A percentile compares a stretch with the other conserved stretches of the same genome.
Conservation (phyloP, 2,113 vertebrate species). For the Rhinichthys klamathensis region DNA sequence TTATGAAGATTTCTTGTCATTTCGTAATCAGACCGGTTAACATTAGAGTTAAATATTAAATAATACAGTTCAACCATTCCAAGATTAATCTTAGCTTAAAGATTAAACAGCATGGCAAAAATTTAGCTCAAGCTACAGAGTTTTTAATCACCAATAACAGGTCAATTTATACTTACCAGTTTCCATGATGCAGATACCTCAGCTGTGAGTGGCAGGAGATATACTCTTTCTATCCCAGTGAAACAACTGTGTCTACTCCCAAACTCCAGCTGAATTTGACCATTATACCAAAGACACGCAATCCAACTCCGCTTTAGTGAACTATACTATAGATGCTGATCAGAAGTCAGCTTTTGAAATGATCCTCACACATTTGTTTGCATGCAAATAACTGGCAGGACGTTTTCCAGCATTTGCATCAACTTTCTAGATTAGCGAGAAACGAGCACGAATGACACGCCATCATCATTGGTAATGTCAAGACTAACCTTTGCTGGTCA, state of each 20-base stretch:
- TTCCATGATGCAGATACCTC: slow-evolving; percentile 72
- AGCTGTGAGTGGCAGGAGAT: neutral
- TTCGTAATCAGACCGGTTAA: neutral
- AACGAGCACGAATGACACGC: slow-evolving; percentile 37
- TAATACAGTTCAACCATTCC: neutral
- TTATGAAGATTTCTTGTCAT: neutral
- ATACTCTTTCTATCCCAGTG: slow-evolving; percentile 51
- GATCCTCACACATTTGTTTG: slow-evolving; percentile 80
- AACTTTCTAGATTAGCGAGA: slow-evolving; percentile 72
- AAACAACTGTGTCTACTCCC: slow-evolving; percentile 60
- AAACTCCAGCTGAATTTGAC: slow-evolving; percentile 65
- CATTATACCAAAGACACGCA: slow-evolving; percentile 59
- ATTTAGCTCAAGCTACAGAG: neutral
- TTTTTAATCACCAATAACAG: neutral
- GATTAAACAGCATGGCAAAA: neutral
- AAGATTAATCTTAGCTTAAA: neutral
- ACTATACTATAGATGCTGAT: slow-evolving; percentile 65
- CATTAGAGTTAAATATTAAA: neutral
- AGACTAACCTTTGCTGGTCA: slow-evolving; percentile 24
- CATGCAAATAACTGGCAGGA: slow-evolving; percentile 80
- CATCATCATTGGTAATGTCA: slow-evolving; percentile 36
- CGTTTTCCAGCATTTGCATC: slow-evolving; percentile 80
- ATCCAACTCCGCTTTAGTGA: slow-evolving; percentile 45
- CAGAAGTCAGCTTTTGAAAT: slow-evolving; percentile 72
- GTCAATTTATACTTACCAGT: slow-evolving; percentile 68